Base-by-base conservation (phyloP, 2,888 invertebrate species). In the Megastigmus dorsalis region DNA sequence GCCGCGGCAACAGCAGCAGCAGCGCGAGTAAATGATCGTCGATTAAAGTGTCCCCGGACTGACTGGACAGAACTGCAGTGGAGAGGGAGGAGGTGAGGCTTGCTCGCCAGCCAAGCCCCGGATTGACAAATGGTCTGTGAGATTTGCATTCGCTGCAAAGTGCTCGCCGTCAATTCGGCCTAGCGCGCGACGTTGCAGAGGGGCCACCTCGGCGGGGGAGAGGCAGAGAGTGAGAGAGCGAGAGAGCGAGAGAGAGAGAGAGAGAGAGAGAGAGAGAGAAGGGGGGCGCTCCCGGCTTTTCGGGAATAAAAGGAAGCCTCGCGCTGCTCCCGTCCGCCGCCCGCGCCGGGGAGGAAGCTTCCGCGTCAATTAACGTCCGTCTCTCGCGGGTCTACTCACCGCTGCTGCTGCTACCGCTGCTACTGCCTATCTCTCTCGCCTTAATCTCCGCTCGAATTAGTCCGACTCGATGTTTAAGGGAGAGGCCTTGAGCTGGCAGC, bases 61-160 rank as follows among this genome's bases (percentile, higher is more conserved):
- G 77, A 70, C 77, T 75, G 80, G 80, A 75, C 63, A 23, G n/a
- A n/a, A n/a, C n/a, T n/a, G n/a, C 26, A 33, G 26, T 65, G 13
- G 28, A 65, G 36, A 48, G 23, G 57, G 73, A 67, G 65, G 74
- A 74, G 74, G 36, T 10, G 28, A 23, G 23, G 43, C 20, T 48
- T 10, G 5, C n/a, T n/a, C n/a, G n/a, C n/a, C n/a, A n/a, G 9
- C 13, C 28, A 10, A 26, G 60, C 30, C 30, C n/a, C 26, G 77
- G 83, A 84, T 85, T 85, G 85, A 86, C 84, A 85, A 86, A 86
- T 86, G 83, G 83, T 80, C 82, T 78, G 80, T 81, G 82, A 83
- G 82, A 85, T 85, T 86, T 85, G 84, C 84, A 84, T 85, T 83
- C 80, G 80, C 76, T 77, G 81, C 81, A 77, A 80, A 82, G 82